These are phyloP conservation scores for Saxicola maurus DNA, from an alignment of 2,797 vertebrate species.

Conservation along the genomic window DNA sequence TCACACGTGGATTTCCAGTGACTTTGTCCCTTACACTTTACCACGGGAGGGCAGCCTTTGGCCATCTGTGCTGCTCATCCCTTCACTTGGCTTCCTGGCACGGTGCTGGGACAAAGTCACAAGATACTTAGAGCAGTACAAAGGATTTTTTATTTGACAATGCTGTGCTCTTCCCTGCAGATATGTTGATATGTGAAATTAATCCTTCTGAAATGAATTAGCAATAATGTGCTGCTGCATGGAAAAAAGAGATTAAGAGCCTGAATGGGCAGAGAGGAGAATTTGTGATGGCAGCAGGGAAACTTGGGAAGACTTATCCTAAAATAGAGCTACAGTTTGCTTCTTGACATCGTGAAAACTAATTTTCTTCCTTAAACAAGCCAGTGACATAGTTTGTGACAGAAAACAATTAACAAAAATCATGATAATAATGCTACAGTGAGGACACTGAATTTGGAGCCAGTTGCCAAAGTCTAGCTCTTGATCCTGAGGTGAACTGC, in stretches of 20 bases:
- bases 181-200: not conserved
- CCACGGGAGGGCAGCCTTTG: conserved; percentile 48
- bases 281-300: not conserved
- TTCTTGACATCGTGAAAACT: not conserved
- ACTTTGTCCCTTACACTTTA: not conserved
- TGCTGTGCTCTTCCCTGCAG: not conserved
- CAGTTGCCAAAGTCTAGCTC: not conserved
- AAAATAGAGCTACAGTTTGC: not conserved
- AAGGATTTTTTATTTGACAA: not conserved
- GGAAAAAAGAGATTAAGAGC: not conserved
- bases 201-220: not conserved
- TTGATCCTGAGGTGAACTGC: not conserved
- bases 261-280: not conserved
- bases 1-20: fast-evolving
- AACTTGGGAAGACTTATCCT: not conserved
- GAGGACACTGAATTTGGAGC: not conserved
- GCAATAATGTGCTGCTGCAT: not conserved
- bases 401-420: not conserved
- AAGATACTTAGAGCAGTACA: not conserved
- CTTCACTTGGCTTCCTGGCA: not conserved
- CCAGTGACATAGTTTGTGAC: not conserved
- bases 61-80: not conserved
- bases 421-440: not conserved
- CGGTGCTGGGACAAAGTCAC: not conserved
- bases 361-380: not conserved